Evolutionary conservation across 2,888 invertebrate genomes (phyloP).

Genomic region (Agapostemon virescens): DNA sequence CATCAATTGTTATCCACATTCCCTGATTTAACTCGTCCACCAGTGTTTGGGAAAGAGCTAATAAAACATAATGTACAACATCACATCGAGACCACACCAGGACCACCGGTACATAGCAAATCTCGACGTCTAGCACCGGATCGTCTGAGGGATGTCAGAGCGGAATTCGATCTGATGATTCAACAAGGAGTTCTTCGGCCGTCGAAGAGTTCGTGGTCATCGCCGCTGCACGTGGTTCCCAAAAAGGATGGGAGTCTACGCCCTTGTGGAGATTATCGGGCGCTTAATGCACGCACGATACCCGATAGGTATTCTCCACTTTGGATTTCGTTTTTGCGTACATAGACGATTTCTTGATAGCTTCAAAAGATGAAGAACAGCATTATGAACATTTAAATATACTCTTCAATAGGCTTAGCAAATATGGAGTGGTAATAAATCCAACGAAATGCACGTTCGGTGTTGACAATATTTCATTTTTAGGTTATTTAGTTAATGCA

Average conservation of each 20-base stretch:
- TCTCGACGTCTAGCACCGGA: background rate
- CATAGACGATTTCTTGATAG: background rate
- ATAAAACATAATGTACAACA: conserved; percentile 53
- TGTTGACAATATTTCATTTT: conserved; percentile 57
- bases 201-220: conserved; percentile 32
- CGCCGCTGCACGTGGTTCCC: conserved; percentile 24
- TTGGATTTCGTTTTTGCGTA: background rate
- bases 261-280: conserved; percentile 40
- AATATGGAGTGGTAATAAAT: conserved; percentile 66
- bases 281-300: background rate
- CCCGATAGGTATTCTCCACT: background rate
- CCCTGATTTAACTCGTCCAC: background rate
- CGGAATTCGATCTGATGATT: conserved; percentile 35
- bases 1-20: background rate
- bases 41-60: background rate
- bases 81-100: conserved; percentile 37
- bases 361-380: background rate
- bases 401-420: conserved; percentile 48
- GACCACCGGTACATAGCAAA: background rate
- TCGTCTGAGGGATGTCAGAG: background rate
- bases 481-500: conserved; percentile 64
- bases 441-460: conserved; percentile 71
- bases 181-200: conserved; percentile 29
- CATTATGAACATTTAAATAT: conserved; percentile 51
- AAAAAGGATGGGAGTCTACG: conserved; percentile 16